Conservation (phyloP, 2,888 invertebrate genomes). For the Camponotus fellah region DNA sequence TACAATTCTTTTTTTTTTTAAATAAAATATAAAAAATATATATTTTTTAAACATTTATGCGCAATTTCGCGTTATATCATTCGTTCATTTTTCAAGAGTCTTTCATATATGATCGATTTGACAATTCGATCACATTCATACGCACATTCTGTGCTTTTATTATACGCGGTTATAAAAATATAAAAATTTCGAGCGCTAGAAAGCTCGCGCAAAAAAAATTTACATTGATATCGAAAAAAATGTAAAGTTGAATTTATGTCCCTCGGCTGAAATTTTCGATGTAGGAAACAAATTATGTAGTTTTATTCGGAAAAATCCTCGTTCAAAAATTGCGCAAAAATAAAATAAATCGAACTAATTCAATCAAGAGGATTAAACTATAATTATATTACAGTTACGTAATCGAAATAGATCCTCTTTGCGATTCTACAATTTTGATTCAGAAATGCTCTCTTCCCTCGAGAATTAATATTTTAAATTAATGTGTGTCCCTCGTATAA, state of each 20-base stretch:
- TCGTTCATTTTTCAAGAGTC: constrained; percentile 1
- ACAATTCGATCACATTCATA: not conserved
- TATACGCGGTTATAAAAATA: constrained; percentile 3
- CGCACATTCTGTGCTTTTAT: not conserved
- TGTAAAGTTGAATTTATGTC: not conserved
- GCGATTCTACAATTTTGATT: not conserved
- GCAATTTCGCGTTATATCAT: not conserved
- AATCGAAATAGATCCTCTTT: not conserved
- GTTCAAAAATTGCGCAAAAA: not conserved
- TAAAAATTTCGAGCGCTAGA: not conserved
- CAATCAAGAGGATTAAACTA: not conserved
- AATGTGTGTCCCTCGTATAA: constrained; percentile 13
- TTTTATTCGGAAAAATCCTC: not conserved
- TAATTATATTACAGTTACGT: not conserved
- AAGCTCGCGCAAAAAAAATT: constrained; percentile 6
- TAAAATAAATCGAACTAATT: not conserved
- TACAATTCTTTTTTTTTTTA: not conserved
- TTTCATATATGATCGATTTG: constrained; percentile 7
- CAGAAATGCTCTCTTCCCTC: not conserved
- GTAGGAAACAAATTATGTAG: constrained; percentile 1
- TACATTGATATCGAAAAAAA: not conserved
- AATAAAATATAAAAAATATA: not conserved
- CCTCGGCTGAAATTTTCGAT: not conserved
- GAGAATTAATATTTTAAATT: not conserved
- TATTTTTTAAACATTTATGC: not conserved